Evolutionary conservation across 2,797 vertebrate genomes (phyloP).

Genomic region (Galaxias olidus): DNA sequence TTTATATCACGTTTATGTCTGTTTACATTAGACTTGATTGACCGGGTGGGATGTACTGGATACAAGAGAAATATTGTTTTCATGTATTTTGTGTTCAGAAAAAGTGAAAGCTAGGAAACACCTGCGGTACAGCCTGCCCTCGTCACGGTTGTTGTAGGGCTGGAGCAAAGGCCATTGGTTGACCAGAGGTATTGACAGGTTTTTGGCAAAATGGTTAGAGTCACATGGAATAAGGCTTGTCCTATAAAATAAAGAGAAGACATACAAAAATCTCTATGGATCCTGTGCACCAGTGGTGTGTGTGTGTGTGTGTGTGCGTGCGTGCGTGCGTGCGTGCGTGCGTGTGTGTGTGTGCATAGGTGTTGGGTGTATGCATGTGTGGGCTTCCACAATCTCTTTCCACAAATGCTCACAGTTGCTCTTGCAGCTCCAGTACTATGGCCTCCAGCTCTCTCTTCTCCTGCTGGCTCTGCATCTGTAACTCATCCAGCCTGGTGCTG

Average conservation of each 20-base stretch:
- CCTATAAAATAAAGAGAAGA: constrained; percentile 68
- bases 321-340: not conserved
- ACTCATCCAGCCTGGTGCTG: constrained; percentile 79
- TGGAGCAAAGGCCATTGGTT: constrained; percentile 93
- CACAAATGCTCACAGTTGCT: constrained; percentile 79
- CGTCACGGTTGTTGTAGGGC: constrained; percentile 83
- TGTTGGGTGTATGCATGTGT: not conserved
- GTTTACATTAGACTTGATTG: too few relatives aligned
- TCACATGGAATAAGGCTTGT: constrained; percentile 93
- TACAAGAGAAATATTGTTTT: too few relatives aligned
- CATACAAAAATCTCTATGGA: not conserved
- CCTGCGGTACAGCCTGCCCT: constrained; percentile 88
- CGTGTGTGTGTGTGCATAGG: not conserved
- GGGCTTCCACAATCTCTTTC: not conserved
- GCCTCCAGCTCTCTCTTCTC: constrained; percentile 86
- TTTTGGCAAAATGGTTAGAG: constrained; percentile 85
- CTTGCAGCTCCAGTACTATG: constrained; percentile 85
- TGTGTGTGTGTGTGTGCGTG: constrained; percentile 1
- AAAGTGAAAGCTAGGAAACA: constrained; percentile 31
- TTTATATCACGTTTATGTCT: not conserved
- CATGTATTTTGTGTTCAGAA: too few relatives aligned
- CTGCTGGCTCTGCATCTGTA: constrained; percentile 80
- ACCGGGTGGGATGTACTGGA: too few relatives aligned
- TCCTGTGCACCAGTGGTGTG: not conserved
- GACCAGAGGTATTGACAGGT: constrained; percentile 86